Conservation (phyloP, 1,140 invertebrate species). For the Aphis craccivora region DNA sequence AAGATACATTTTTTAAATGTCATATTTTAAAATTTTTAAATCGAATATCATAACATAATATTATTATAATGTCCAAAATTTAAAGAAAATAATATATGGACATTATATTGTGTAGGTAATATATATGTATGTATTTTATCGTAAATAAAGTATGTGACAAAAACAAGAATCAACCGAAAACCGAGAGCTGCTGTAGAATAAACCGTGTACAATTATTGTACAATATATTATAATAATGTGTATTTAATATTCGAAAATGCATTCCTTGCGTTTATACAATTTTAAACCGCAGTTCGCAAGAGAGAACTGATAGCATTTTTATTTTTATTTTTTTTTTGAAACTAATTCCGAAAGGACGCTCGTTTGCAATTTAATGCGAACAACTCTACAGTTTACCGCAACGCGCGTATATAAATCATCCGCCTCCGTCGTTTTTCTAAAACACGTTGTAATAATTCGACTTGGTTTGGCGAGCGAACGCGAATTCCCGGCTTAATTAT, state of each 20-base stretch:
- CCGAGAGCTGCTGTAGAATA: background rate
- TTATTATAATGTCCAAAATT: background rate
- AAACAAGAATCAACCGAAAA: background rate
- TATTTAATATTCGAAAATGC: background rate
- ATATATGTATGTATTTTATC: no score
- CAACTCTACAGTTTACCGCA: background rate
- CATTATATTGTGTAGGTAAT: no score
- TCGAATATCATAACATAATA: background rate
- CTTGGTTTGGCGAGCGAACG: background rate
- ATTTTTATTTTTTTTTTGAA: background rate
- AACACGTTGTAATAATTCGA: background rate
- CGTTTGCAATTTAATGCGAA: constrained; percentile 9
- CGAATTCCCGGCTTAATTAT: background rate
- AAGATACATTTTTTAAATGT: background rate
- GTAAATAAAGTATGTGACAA: background rate
- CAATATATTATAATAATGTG: background rate
- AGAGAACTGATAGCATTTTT: background rate
- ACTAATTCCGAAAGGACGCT: background rate
- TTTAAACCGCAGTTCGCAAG: background rate
- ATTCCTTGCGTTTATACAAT: background rate
- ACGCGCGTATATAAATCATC: background rate
- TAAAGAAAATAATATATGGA: no score
- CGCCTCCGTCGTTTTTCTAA: background rate
- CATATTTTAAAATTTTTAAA: background rate
- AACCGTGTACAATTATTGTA: background rate